Evolutionary conservation across 2,888 invertebrate species (phyloP), one percentile per base, ranked within the genome.

Genomic region (Dolichopus griseipennis): DNA sequence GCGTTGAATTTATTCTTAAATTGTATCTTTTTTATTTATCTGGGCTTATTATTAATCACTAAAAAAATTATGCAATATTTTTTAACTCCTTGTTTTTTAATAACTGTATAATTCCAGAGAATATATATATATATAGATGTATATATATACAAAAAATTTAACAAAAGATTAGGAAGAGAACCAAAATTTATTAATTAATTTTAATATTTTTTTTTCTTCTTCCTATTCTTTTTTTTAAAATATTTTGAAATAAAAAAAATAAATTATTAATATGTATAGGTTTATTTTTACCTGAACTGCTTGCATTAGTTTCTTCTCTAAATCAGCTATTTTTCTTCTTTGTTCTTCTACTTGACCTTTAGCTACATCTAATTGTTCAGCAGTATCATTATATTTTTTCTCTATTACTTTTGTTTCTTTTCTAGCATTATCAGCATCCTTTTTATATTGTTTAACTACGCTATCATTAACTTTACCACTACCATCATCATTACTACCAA

Each of bases 371-470:
- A 92, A 83, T 77, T 91, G 87, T 76, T 91, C 91, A 15, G 90
- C 89, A 0, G 89, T 88, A 72, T 87, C 85, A 69, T 89, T 86
- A 77, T 89, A 93, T 78, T 91, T 90, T 76, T 88, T 89, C 75
- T 94, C 92, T 74, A 92, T 84, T 76, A 90, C 90, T 76, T 93
- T 91, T 0, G 91, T 89, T 10, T 88, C 88, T 76, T 89, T 90
- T 74, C 90, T 88, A 0, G 92, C 89, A 74, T 89, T 88, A 66
- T 89, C 88, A 0, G 89, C 90, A 79, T 92, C 92, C 74, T 86
- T 76, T 68, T 90, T 91, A 66, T 93, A 83, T 69, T 86, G 87
- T 72, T 86, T 86, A 0, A 90, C 86, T 63, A 90, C 80, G 73
- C 85, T 85, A 76, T 88, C 87, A 73, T 89, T 88, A 66, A 87